Base-by-base conservation (phyloP, 1,140 invertebrate species). In the Listronotus oregonensis region DNA sequence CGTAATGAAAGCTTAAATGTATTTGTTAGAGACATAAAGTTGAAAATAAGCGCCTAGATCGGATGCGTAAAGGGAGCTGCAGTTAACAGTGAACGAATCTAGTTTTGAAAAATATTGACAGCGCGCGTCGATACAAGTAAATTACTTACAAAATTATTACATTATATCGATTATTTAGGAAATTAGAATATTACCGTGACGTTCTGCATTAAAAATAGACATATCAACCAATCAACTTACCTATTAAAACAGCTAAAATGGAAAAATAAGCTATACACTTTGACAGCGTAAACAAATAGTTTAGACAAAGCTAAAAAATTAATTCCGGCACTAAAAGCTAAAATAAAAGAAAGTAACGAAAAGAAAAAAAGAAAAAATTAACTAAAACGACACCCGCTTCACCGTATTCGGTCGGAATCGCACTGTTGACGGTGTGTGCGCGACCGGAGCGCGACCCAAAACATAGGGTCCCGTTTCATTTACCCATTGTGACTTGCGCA, bases 351-450 rank as follows among this genome's bases (percentile, higher is more conserved):
- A 68, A 68, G 52, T 21, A 37, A 64, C 64, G 44, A 32, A 69
- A 69, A 69, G 55, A 40, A 66, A 69, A 69, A 68, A 65, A 37
- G 14, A 64, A 66, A 65, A 60, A 69, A 61, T 46, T 10, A 69
- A 69, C 37, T 58, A 61, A 61, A 69, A 59, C 40, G 50, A 61
- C 63, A 69, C 56, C 63, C 51, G 52, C 27, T 21, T 64, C 43
- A 27, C 32, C 34, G 55, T 54, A 47, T 15, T 44, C 66, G 66
- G 52, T 68, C 59, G 47, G 49, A 63, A 40, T 68, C 61, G 61
- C 61, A 68, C 61, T 68, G 58, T 50, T 40, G 47, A 31, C 43
- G 34, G 44, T 58, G 37, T 18, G 10, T 49, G 42, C 27, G 21
- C 62, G 43, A 52, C 12, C 8, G 7, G 17, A 47, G 50, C 49